These are phyloP conservation scores for Hyperoodon ampullatus DNA, from an alignment of 2,113 vertebrate genomes.

Conservation along the genomic window DNA sequence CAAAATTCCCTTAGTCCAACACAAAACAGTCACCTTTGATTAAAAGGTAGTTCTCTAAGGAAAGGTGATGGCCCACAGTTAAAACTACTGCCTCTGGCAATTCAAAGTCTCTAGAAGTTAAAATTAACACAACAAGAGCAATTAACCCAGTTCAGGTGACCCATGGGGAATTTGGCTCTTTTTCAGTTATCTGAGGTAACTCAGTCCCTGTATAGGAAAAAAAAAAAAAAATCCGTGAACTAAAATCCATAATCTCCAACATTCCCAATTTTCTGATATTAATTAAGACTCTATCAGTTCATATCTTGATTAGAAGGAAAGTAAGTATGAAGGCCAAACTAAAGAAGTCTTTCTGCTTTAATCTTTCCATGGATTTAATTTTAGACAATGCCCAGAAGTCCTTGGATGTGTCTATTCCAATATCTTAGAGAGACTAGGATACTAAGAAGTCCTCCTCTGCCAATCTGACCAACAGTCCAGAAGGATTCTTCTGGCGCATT, in stretches of 20 bases:
- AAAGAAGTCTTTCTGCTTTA: background rate
- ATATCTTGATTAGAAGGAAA: background rate
- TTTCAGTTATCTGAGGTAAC: background rate
- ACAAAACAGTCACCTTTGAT: background rate
- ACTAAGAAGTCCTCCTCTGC: background rate
- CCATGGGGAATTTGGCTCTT: background rate
- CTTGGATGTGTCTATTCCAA: background rate
- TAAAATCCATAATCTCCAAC: conserved; percentile 24
- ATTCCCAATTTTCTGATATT: conserved; percentile 11
- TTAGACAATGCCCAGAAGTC: background rate
- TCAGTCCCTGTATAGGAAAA: background rate
- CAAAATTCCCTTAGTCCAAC: background rate
- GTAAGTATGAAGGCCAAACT: background rate
- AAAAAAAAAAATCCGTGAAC: background rate
- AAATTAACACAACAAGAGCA: background rate
- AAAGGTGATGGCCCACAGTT: background rate
- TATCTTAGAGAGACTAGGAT: background rate
- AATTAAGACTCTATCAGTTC: background rate
- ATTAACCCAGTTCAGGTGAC: conserved; percentile 10
- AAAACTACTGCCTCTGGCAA: background rate
- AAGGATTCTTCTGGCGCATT: background rate
- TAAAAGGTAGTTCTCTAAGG: background rate
- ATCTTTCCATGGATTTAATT: background rate
- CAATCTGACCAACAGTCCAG: background rate
- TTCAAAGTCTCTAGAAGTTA: background rate